Evolutionary conservation across 2,113 vertebrate species (phyloP).

Genomic region (Bos taurus): ARS-UCD2.0 NC_037351.1:44295001-44295500

Average conservation of each 20-base stretch:
- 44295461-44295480: not conserved
- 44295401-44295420: not conserved
- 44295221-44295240: constrained; percentile 38
- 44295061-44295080: not conserved
- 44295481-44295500: not conserved
- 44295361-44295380: constrained; percentile 31
- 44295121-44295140: not conserved
- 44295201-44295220: constrained; percentile 56
- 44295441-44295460: not conserved
- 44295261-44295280: not conserved
- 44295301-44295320: not conserved
- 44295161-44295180: not conserved
- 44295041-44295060: not conserved
- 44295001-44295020: constrained; percentile 58
- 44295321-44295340: not conserved
- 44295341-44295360: not conserved
- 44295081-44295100: not conserved
- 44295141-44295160: not conserved
- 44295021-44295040: constrained; percentile 4
- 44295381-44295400: not conserved
- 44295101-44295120: not conserved
- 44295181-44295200: constrained; percentile 47
- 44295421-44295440: not conserved
- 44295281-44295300: not conserved
- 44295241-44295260: not conserved